These are phyloP conservation scores for Miltochrista miniata DNA, from an alignment of 2,888 invertebrate species.

Conservation along the genomic window DNA sequence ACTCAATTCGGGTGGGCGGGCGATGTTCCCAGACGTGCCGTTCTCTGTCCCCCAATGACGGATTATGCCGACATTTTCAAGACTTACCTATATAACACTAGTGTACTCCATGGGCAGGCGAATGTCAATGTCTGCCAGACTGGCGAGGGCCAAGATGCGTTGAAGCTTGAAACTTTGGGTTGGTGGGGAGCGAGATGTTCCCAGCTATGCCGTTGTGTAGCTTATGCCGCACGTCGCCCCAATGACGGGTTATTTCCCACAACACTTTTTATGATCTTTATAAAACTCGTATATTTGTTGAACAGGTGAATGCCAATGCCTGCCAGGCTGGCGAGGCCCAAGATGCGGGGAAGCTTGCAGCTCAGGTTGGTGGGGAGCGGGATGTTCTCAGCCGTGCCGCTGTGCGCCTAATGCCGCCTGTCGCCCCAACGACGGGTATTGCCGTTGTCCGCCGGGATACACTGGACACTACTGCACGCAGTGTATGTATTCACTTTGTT, in stretches of 20 bases:
- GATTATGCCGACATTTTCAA: too few relatives aligned
- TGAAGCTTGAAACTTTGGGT: constrained; percentile 81
- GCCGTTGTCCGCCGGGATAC: constrained; percentile 91
- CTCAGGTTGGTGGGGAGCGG: constrained; percentile 90
- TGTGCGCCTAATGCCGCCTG: constrained; percentile 91
- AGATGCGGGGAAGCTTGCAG: constrained; percentile 85
- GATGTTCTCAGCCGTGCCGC: constrained; percentile 92
- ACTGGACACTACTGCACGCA: constrained; percentile 92
- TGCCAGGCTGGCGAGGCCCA: constrained; percentile 93
- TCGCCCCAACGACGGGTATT: constrained; percentile 92
- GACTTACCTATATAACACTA: too few relatives aligned
- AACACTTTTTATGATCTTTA: too few relatives aligned
- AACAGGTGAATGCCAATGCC: too few relatives aligned
- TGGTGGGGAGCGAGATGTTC: constrained; percentile 92
- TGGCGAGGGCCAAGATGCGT: constrained; percentile 92
- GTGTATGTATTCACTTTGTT: constrained; percentile 80
- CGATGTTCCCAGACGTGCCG: too few relatives aligned
- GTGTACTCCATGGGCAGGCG: constrained; percentile 13
- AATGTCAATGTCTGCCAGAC: constrained; percentile 92
- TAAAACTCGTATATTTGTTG: too few relatives aligned
- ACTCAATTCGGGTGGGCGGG: too few relatives aligned
- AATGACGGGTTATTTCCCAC: too few relatives aligned
- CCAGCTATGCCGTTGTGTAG: constrained; percentile 92
- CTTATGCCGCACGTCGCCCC: constrained; percentile 89
- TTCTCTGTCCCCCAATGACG: too few relatives aligned